Percentiles rank a stretch among this genome's conserved stretches.
These are phyloP conservation scores for Onychomys arenicola DNA, from an alignment of 2,797 vertebrate genomes.

Conservation along the genomic window DNA sequence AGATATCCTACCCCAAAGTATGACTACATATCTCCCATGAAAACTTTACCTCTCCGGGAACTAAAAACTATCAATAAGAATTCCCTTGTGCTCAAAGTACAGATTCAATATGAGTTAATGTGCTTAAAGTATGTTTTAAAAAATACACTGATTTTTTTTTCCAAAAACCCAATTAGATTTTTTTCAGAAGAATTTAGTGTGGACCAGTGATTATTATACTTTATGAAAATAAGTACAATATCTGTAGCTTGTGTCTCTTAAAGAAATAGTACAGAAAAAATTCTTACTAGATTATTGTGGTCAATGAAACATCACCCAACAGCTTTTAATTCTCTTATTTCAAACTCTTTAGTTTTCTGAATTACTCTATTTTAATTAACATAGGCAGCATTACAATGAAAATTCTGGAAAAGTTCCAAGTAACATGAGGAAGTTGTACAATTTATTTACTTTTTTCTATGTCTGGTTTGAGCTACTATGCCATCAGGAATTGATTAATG, in stretches of 20 bases:
- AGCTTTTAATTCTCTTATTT: not conserved
- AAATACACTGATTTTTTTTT: constrained; percentile 27
- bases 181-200: not conserved
- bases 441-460: constrained; percentile 8
- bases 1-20: not conserved
- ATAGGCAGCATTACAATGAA: not conserved
- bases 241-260: not conserved
- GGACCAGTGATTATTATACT: not conserved
- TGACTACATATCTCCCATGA: not conserved
- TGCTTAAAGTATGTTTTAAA: not conserved
- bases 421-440: not conserved
- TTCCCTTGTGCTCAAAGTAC: not conserved
- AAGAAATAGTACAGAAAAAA: not conserved
- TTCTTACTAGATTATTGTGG: not conserved
- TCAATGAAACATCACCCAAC: constrained; percentile 7
- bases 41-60: not conserved
- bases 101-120: not conserved
- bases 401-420: constrained; percentile 47
- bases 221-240: not conserved
- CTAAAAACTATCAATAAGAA: not conserved
- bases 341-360: constrained; percentile 19
- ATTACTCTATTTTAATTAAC: constrained; percentile 15
- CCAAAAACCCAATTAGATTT: not conserved
- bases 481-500: not conserved
- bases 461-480: constrained; percentile 16